Conservation (phyloP, 1,140 invertebrate genomes). For the Whitmania pigra region DNA sequence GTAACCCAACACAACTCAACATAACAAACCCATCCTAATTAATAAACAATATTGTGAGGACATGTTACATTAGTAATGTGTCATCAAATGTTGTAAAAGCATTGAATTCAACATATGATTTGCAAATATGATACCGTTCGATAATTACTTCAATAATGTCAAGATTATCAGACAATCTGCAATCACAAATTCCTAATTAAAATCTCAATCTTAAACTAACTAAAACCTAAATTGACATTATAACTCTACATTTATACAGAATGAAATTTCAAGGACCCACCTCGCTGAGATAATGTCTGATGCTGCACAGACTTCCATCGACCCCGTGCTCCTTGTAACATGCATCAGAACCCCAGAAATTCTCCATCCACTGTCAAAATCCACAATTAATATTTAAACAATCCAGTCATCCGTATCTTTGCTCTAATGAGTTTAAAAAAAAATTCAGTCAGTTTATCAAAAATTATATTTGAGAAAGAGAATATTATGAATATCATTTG, state of each 20-base stretch:
- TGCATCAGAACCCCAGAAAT: constrained; percentile 39
- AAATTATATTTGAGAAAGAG: too few species aligned
- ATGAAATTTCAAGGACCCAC: constrained; percentile 27
- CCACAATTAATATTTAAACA: too few species aligned
- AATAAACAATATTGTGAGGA: background rate
- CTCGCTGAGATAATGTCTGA: constrained; percentile 42
- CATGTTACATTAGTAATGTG: background rate
- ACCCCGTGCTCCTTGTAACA: constrained; percentile 41
- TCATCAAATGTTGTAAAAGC: background rate
- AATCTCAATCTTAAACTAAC: constrained; percentile 31
- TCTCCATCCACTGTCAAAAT: constrained; percentile 39
- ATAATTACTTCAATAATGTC: too few species aligned
- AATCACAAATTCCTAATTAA: constrained; percentile 24
- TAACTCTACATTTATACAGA: background rate
- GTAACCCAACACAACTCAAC: too few species aligned
- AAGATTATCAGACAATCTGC: constrained; percentile 31
- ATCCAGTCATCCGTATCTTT: too few species aligned
- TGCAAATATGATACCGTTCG: too few species aligned
- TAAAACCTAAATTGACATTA: constrained; percentile 6
- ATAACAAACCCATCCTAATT: too few species aligned
- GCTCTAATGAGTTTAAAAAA: too few species aligned
- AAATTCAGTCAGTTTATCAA: too few species aligned
- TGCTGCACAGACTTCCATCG: constrained; percentile 41
- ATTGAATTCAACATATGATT: too few species aligned
- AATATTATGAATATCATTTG: too few species aligned